Evolutionary conservation across 1,140 invertebrate genomes (phyloP).

Genomic region (Atta cephalotes): DNA sequence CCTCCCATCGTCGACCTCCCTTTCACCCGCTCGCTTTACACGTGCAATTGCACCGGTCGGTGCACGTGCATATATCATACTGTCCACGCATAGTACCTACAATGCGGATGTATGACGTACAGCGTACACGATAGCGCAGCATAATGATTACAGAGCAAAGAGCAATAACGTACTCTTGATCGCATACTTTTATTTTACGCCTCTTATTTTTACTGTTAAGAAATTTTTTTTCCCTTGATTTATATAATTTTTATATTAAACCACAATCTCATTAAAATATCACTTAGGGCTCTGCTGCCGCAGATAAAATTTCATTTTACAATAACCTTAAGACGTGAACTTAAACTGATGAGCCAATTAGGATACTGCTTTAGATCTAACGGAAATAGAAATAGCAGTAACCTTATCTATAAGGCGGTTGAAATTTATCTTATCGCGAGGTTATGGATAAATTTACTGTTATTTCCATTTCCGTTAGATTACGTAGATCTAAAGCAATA

Average conservation of each 20-base stretch:
- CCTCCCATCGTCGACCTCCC: constrained; percentile 37
- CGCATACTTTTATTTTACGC: neutral
- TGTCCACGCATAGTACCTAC: constrained; percentile 11
- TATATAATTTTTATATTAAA: neutral
- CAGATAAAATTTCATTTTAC: no score
- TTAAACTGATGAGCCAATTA: no score
- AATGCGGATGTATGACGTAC: constrained; percentile 44
- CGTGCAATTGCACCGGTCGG: constrained; percentile 41
- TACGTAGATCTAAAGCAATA: no score
- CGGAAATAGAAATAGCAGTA: no score
- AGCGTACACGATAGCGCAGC: neutral
- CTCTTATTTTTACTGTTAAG: neutral
- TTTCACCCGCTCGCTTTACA: constrained; percentile 31
- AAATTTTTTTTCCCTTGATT: neutral
- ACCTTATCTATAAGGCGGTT: no score
- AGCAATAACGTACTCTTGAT: constrained; percentile 5
- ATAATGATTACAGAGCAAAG: neutral
- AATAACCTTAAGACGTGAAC: no score
- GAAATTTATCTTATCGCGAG: no score
- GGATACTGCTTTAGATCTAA: no score
- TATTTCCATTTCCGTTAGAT: no score
- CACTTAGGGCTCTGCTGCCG: no score
- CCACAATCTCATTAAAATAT: neutral
- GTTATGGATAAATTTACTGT: no score
- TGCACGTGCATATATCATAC: constrained; percentile 33